Base-by-base conservation (phyloP, 2,797 vertebrate species). In the Petrocephalus sullivani region DNA sequence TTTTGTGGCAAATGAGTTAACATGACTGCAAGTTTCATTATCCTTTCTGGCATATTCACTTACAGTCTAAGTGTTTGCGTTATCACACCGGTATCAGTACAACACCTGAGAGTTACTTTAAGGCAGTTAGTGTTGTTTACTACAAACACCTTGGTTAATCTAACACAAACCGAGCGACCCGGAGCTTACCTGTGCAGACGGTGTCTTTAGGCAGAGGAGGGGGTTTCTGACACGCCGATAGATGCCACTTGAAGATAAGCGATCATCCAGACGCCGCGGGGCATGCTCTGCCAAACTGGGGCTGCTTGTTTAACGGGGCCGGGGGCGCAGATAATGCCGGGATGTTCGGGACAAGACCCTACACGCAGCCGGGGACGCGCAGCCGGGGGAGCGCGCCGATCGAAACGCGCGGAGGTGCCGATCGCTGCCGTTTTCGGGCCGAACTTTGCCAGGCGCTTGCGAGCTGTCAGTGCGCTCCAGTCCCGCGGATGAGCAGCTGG, bases 231-330 rank as follows among this genome's bases (percentile, higher is more conserved):
- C 87, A 67, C 81, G 16, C 58, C 41, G 21, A 61, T 61, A 67
- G 60, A 67, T 88, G 87, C 58, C 87, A 85, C 81, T 85, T 88
- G 33, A 53, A 53, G 87, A 88, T 49, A 78, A 37, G 81, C 85
- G 81, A 60, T 64, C 87, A 85, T 58, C 56, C 57, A 88, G 41
- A 60, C 53, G 23, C 56, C 82, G n/a, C 75, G 67, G 82, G 87
- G 54, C 87, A 87, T 87, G 49, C 87, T 87, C 87, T 58, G 33
- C 53, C 53, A 87, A 87, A 82, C 75, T 49, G 49, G 9, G 78
- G 51, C 9, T 28, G 71, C 33, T 71, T 82, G 71, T 57, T 75
- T 75, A 75, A 75, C 67, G 67, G 33, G 67, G 28, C 67, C 67
- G 14, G 41, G 33, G 37, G 41, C 75, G 75, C 19, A n/a, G 41